Base-by-base conservation (phyloP, 1,140 invertebrate species). In the Sinonovacula constricta region DNA sequence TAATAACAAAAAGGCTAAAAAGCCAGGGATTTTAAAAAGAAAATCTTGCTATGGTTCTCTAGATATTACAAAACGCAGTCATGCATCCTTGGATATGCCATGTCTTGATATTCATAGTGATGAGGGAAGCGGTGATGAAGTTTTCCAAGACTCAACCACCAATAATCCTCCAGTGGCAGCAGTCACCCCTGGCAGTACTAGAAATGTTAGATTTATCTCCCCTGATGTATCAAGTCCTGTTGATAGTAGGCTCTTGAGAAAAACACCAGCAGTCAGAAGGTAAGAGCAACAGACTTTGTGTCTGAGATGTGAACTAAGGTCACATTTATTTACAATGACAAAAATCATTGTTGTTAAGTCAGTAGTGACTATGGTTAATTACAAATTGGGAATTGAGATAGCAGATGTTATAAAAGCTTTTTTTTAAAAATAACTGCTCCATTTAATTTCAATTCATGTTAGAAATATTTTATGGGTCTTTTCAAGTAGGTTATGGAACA, bases 31-130 rank as follows among this genome's bases (percentile, higher is more conserved):
- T 45, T 28, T 76, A n/a, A 76, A 76, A 49, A 56, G 72, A 39
- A 76, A 76, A 39, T 76, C 72, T 0, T 76, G 72, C 39, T 26
- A 57, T 39, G 72, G 72, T 30, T 67, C 62, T 2, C 67, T 67
- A 66, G 63, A 76, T 39, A 36, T 63, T 1, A 67, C 33, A 22
- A 51, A 59, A n/a, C n/a, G 49, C 62, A 18, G 45, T 1, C 12
- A 65, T 5, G 22, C 63, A 36, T 26, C 56, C 60, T 10, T 18
- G 3, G 4, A n/a, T 26, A 34, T 18, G 33, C n/a, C n/a, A n/a
- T n/a, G 15, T 10, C 10, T 34, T 65, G 26, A 3, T 28, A 24
- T 12, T 10, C 18, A 22, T 7, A 10, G 22, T 30, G 18, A 2
- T 4, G 7, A n/a, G 18, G 62, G 24, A 30, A 33, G n/a, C 18